Evolutionary conservation across 2,797 vertebrate genomes (phyloP), one percentile per base, ranked within the genome.

Genomic region (Macropus fuliginosus): DNA sequence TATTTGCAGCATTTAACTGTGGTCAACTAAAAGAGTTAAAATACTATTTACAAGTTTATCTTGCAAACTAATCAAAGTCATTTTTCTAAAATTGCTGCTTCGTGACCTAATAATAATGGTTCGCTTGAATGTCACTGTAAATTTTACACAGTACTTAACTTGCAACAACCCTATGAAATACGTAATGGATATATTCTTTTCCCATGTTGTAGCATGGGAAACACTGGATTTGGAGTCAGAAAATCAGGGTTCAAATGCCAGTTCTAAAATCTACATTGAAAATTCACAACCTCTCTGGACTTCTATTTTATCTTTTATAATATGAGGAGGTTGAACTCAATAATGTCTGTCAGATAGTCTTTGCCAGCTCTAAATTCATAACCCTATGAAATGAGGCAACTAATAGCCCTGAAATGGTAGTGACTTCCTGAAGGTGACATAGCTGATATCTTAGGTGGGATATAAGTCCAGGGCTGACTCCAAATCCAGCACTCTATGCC

Each of bases 341-440:
- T 74, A n/a, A 74, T 21, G 6, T 74, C 62, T n/a, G 31, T 66
- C 34, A n/a, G 62, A 16, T 1, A 5, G 13, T n/a, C 66, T 74
- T 74, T 74, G 5, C 6, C 16, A 74, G n/a, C 9, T 74, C n/a
- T 74, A 40, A 74, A 40, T 74, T 16, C 1, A 4, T 40, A 40
- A 74, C 18, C n/a, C 66, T 92, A 31, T 91, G 59, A 96, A 91
- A 91, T 62, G 59, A 92, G 95, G 92, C 28, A 95, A 87, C 54
- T 46, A 18, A 18, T 1, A 91, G 40, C 29, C 91, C 95, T 91
- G 96, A 93, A 95, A 74, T 92, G 52, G 40, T 91, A 91, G 50
- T 66, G 55, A 93, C 55, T 52, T 54, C 54, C 56, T 40, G 31
- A 94, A 90, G 29, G 91, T 81, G 9, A 81, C 21, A 46, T 21